phyloP scores from a whole-genome alignment of 1,140 invertebrate genomes.

The Argopecten irradians region DNA sequence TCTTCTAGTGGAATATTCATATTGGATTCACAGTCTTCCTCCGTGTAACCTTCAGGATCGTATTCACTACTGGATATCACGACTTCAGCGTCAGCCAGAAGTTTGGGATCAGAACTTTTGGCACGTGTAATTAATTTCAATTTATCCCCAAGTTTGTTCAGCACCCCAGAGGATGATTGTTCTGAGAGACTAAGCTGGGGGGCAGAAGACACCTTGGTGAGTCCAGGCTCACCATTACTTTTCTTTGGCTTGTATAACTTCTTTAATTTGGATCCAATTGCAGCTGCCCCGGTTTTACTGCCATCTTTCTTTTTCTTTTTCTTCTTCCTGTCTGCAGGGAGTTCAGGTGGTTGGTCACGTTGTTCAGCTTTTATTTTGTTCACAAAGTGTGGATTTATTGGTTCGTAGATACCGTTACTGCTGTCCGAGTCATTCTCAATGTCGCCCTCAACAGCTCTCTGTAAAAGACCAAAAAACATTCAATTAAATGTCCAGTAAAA shows the following conservation, averaged over 20 bases:
- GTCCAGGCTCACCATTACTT: neutral
- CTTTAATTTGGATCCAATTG: constrained; percentile 35
- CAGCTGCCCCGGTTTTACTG: neutral
- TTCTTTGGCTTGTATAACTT: constrained; percentile 40
- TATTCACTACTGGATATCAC: constrained; percentile 44
- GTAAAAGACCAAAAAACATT: neutral
- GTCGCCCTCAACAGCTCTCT: constrained; percentile 34
- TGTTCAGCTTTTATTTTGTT: constrained; percentile 7
- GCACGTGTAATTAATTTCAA: constrained; percentile 38
- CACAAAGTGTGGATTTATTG: constrained; percentile 25
- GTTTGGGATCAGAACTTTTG: constrained; percentile 29
- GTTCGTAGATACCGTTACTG: constrained; percentile 45
- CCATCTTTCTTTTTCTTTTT: constrained; percentile 39
- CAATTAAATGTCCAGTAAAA: neutral
- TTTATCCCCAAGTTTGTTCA: constrained; percentile 35
- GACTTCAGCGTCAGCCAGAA: constrained; percentile 19
- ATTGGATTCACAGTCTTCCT: neutral
- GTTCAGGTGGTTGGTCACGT: constrained; percentile 28
- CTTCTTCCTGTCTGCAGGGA: constrained; percentile 39
- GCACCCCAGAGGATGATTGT: constrained; percentile 28
- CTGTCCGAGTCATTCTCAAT: constrained; percentile 36
- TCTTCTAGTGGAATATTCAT: constrained; percentile 25
- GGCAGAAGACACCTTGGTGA: constrained; percentile 8
- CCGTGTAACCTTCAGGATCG: neutral
- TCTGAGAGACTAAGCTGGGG: neutral